phyloP scores from a whole-genome alignment of 92 coral and sea anemone genomes.

The Metridium senile region DNA sequence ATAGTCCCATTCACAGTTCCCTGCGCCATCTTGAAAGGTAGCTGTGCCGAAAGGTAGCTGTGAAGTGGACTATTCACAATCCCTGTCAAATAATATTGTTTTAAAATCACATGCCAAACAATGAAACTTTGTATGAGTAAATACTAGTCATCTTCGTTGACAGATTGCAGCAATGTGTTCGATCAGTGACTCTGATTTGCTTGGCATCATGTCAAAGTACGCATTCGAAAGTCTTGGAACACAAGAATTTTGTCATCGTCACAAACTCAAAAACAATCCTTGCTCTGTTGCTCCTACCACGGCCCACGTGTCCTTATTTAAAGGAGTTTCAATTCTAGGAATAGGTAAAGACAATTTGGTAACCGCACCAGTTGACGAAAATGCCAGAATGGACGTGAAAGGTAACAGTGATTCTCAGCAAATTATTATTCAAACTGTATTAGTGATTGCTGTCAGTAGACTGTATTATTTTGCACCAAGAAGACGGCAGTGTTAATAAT shows the following conservation, averaged over 20 bases:
- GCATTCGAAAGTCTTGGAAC: conserved; percentile 68
- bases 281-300: conserved; percentile 73
- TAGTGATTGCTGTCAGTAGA: no score
- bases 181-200: conserved; percentile 30
- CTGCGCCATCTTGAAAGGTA: no score
- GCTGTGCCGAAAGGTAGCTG: no score
- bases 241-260: conserved; percentile 56
- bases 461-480: no score
- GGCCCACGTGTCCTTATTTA: conserved; percentile 76
- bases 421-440: no score
- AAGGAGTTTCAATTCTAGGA: conserved; percentile 81
- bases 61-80: no score
- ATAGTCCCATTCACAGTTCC: not conserved
- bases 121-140: no score
- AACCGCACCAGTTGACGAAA: conserved; percentile 57
- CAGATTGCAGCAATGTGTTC: conserved; percentile 25
- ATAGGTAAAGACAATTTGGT: conserved; percentile 69
- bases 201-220: conserved; percentile 49
- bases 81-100: no score
- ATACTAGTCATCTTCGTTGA: no score
- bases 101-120: no score
- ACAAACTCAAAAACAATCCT: conserved; percentile 61
- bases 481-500: no score
- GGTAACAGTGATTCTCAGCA: conserved; percentile 33
- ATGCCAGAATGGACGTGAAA: conserved; percentile 66